phyloP scores from a whole-genome alignment of 2,113 vertebrate genomes.

The Nothocercus nigrocapillus region DNA sequence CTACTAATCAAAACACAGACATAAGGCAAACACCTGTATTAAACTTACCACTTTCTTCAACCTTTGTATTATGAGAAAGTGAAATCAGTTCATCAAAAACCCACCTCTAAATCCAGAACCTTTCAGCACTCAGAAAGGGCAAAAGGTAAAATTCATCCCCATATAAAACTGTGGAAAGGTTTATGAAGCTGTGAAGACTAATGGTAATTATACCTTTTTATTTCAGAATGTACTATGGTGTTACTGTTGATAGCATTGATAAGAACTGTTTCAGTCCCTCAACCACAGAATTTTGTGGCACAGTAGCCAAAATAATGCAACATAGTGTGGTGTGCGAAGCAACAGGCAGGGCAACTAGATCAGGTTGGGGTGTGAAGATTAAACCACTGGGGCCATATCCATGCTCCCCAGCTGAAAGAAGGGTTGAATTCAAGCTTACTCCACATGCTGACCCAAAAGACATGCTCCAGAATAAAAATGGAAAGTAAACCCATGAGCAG shows the following conservation, averaged over 20 bases:
- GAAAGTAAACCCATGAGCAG: too few relatives aligned
- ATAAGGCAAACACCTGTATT: not conserved
- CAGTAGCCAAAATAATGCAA: not conserved
- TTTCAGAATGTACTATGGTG: not conserved
- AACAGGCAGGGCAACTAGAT: not conserved
- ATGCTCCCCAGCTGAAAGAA: not conserved
- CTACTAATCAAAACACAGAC: too few relatives aligned
- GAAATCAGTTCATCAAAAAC: not conserved
- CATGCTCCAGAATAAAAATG: too few relatives aligned
- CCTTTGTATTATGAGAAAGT: not conserved
- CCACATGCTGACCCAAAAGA: too few relatives aligned
- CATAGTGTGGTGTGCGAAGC: not conserved
- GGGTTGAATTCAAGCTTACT: too few relatives aligned
- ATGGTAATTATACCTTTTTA: not conserved
- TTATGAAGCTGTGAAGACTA: not conserved
- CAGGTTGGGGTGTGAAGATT: not conserved
- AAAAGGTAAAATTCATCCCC: not conserved
- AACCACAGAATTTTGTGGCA: not conserved
- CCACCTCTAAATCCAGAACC: not conserved
- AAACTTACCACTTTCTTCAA: not conserved
- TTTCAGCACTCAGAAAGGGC: not conserved
- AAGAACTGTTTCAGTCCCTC: not conserved
- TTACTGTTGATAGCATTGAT: not conserved
- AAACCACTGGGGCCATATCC: not conserved
- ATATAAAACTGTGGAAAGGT: not conserved